Conservation (phyloP, 2,888 invertebrate genomes). For the Diploptera punctata region DNA sequence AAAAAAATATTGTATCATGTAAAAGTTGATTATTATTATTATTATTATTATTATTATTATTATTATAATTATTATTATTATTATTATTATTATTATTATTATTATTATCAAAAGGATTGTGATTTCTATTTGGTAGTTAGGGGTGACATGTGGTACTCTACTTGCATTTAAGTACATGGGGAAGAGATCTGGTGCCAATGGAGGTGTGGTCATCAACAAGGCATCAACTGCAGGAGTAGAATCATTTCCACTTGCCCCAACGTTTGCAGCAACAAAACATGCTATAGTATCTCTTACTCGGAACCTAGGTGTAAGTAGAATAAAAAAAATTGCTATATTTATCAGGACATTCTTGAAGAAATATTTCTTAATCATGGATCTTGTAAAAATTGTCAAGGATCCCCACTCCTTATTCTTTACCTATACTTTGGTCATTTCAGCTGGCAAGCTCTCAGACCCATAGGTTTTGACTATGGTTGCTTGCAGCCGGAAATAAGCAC, state of each 20-base stretch:
- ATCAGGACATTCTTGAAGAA: not conserved
- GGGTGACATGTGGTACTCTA: not conserved
- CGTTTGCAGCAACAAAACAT: not conserved
- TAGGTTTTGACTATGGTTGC: not conserved
- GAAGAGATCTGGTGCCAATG: not conserved
- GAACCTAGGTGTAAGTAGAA: not conserved
- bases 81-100: too few species aligned
- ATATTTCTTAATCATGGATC: not conserved
- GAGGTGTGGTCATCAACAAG: not conserved
- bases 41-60: too few species aligned
- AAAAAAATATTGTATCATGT: not conserved
- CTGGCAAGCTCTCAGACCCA: not conserved
- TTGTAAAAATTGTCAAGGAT: not conserved
- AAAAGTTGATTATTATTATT: too few species aligned
- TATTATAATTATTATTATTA: too few species aligned
- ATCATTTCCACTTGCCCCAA: not conserved
- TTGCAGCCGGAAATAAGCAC: not conserved
- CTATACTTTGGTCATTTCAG: not conserved
- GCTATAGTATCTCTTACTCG: not conserved
- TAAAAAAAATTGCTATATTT: not conserved
- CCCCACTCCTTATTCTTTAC: not conserved
- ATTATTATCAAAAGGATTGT: too few species aligned
- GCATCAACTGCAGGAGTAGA: not conserved
- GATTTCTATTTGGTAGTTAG: not conserved
- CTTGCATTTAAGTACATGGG: not conserved